phyloP scores from a whole-genome alignment of 2,797 vertebrate genomes.

The Agapornis canus region DNA sequence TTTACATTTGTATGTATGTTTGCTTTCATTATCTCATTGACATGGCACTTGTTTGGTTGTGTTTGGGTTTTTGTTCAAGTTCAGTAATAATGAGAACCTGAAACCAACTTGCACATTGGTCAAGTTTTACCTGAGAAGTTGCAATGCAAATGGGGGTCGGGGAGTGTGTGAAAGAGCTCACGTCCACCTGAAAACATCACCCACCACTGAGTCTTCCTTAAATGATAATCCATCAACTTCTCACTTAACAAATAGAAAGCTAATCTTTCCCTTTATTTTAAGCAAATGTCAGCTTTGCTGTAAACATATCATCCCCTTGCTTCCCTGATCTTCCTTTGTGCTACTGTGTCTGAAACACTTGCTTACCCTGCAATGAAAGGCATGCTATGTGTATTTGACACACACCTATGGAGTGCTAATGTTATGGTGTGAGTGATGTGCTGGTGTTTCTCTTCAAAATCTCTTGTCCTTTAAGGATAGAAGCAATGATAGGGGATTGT shows the following conservation, averaged over 20 bases:
- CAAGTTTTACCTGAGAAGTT: neutral
- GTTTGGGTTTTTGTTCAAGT: neutral
- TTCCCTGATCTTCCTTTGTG: neutral
- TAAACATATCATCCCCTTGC: accelerated
- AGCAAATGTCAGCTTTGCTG: neutral
- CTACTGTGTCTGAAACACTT: accelerated
- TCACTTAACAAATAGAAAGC: neutral
- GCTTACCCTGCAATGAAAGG: accelerated
- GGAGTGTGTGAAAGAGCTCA: neutral
- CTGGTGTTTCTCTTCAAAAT: neutral
- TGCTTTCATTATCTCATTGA: neutral
- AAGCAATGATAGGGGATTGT: neutral
- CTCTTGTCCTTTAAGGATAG: neutral
- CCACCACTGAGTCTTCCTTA: neutral
- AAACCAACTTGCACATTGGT: neutral
- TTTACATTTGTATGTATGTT: neutral
- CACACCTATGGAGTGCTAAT: neutral
- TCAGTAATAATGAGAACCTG: neutral
- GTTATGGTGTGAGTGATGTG: neutral
- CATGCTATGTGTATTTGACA: neutral
- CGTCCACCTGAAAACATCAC: neutral
- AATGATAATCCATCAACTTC: accelerated
- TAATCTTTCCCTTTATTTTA: neutral
- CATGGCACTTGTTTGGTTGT: neutral
- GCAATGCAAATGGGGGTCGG: neutral